A percentile compares a stretch with the other conserved stretches of the same genome.
Evolutionary conservation across 2,888 invertebrate species (phyloP).

Genomic region (Dione vanillae): DNA sequence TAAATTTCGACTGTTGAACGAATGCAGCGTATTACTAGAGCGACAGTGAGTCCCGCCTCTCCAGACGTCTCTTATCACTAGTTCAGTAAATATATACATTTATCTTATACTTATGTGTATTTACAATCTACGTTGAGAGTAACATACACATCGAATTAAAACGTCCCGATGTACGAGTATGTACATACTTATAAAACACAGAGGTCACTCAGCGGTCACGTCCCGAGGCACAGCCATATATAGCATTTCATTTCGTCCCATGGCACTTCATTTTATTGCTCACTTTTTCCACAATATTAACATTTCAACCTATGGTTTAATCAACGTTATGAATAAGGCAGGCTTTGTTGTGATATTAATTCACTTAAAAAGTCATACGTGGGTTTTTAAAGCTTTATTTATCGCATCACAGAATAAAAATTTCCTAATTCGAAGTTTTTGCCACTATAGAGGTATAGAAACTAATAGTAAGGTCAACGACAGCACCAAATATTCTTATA

Average conservation of each 20-base stretch:
- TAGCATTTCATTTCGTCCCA: neutral
- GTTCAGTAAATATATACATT: too few species aligned
- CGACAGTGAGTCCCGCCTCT: too few species aligned
- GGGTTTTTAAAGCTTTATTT: neutral
- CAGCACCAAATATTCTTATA: too few species aligned
- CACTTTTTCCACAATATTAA: slow-evolving; percentile 1
- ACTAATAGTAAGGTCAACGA: too few species aligned
- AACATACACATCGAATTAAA: slow-evolving; percentile 10
- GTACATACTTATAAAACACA: slow-evolving; percentile 5
- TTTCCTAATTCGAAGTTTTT: too few species aligned
- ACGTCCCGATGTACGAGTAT: neutral
- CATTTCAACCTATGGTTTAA: slow-evolving; percentile 12
- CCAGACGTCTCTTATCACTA: too few species aligned
- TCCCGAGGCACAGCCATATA: slow-evolving; percentile 5
- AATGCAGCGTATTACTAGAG: too few species aligned
- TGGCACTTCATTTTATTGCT: slow-evolving; percentile 4
- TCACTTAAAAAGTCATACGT: neutral
- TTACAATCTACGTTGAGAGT: neutral
- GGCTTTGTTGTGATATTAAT: neutral
- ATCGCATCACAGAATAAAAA: too few species aligned
- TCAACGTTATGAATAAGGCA: slow-evolving; percentile 12
- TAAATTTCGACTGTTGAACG: too few species aligned
- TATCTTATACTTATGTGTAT: neutral
- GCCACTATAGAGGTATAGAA: too few species aligned
- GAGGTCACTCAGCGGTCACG: slow-evolving; percentile 13